Evolutionary conservation across 2,797 vertebrate species (phyloP).

Genomic region (Rhinoraja longicauda): DNA sequence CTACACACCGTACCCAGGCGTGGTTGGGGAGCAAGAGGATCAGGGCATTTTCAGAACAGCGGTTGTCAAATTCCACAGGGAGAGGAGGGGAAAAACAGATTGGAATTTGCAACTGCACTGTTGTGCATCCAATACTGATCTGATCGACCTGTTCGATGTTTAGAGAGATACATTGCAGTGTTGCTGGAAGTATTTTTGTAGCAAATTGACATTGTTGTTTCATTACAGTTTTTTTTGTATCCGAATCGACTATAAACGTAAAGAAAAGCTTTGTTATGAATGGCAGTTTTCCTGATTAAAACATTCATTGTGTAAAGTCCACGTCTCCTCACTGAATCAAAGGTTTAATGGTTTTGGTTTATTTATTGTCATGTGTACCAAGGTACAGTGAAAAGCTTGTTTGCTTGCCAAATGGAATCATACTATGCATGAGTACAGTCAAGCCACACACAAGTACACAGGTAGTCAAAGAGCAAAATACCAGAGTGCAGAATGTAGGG

Average conservation of each 20-base stretch:
- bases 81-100: background rate
- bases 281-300: conserved; percentile 33
- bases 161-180: background rate
- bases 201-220: conserved; percentile 22
- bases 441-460: no score
- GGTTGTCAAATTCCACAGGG: background rate
- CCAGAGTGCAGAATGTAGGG: no score
- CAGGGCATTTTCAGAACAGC: background rate
- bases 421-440: no score
- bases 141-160: background rate
- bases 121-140: background rate
- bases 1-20: no score
- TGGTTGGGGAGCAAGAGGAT: background rate
- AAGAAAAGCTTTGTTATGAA: conserved; percentile 30
- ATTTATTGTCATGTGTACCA: no score
- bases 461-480: no score
- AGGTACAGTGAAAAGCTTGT: no score
- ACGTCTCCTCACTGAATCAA: background rate
- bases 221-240: conserved; percentile 35
- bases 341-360: no score
- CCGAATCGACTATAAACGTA: conserved; percentile 10
- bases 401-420: no score
- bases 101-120: background rate
- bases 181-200: conserved; percentile 36
- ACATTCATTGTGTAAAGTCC: conserved; percentile 25